Percentiles rank a stretch among this genome's conserved stretches.
These are phyloP conservation scores for Silurus meridionalis DNA, from an alignment of 2,113 vertebrate species.

Conservation along the genomic window DNA sequence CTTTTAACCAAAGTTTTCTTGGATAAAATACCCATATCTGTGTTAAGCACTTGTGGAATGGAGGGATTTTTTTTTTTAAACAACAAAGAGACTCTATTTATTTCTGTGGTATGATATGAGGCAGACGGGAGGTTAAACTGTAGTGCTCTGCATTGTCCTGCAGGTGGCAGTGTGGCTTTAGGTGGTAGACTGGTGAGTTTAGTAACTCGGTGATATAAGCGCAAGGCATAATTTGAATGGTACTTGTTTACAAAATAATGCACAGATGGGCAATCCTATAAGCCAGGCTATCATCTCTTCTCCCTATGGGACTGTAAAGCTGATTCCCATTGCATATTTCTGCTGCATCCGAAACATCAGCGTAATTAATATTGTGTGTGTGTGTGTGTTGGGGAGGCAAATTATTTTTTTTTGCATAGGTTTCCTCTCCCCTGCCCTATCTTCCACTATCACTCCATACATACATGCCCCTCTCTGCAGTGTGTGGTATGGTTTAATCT, in stretches of 20 bases:
- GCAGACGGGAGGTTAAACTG: slow-evolving; percentile 20
- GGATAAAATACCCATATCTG: slow-evolving; percentile 10
- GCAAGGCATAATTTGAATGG: slow-evolving; percentile 40
- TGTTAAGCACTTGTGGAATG: slow-evolving; percentile 35
- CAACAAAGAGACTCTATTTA: slow-evolving; percentile 29
- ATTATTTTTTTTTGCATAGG: not conserved
- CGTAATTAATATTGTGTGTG: not conserved
- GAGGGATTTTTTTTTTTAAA: slow-evolving; percentile 14
- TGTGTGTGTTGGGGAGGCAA: not conserved
- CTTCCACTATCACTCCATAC: not conserved
- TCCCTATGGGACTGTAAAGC: slow-evolving; percentile 22
- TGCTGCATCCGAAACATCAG: slow-evolving; percentile 1
- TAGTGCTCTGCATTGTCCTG: slow-evolving; percentile 43
- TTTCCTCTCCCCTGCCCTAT: not conserved
- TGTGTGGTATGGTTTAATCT: slow-evolving; percentile 36
- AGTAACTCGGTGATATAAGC: slow-evolving; percentile 9
- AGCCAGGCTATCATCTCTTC: slow-evolving; percentile 17
- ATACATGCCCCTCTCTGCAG: not conserved
- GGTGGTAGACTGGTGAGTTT: not conserved
- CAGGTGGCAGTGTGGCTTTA: slow-evolving; percentile 51
- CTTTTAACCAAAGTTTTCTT: slow-evolving; percentile 41
- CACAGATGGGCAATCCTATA: slow-evolving; percentile 49
- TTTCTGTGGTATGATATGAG: slow-evolving; percentile 33
- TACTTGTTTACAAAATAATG: slow-evolving; percentile 58
- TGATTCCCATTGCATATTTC: slow-evolving; percentile 34